Conservation (phyloP, 2,888 invertebrate genomes). For the Seladonia tumulorum region DNA sequence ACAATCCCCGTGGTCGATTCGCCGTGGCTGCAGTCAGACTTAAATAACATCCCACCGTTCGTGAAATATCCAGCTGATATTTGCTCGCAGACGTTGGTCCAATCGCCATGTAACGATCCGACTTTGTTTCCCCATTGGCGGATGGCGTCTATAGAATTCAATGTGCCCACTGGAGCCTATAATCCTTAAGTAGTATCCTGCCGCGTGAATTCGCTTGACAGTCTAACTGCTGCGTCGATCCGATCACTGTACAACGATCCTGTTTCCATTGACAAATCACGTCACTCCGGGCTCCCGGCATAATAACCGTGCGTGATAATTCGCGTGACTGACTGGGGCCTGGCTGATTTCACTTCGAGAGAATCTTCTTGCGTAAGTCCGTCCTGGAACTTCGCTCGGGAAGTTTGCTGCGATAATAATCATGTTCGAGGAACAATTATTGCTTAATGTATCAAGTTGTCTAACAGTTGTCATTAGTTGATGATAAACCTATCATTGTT, state of each 20-base stretch:
- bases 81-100: neutral
- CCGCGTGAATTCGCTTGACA: neutral
- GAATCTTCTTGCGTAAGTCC: neutral
- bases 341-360: neutral
- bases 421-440: neutral
- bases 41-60: neutral
- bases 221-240: neutral
- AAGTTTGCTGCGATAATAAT: neutral
- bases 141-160: neutral
- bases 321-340: neutral
- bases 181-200: conserved; percentile 6
- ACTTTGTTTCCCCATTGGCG: neutral
- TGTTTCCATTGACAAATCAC: conserved; percentile 9
- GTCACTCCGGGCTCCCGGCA: neutral
- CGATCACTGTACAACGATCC: neutral
- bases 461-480: neutral
- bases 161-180: neutral
- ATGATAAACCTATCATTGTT: neutral
- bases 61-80: conserved; percentile 15
- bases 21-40: conserved; percentile 4
- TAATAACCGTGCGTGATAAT: neutral
- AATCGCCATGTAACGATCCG: neutral
- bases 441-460: neutral
- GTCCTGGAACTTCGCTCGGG: neutral
- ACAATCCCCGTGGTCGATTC: conserved; percentile 23